Evolutionary conservation across 2,888 invertebrate genomes (phyloP).

Genomic region (Cephus pulcher): DNA sequence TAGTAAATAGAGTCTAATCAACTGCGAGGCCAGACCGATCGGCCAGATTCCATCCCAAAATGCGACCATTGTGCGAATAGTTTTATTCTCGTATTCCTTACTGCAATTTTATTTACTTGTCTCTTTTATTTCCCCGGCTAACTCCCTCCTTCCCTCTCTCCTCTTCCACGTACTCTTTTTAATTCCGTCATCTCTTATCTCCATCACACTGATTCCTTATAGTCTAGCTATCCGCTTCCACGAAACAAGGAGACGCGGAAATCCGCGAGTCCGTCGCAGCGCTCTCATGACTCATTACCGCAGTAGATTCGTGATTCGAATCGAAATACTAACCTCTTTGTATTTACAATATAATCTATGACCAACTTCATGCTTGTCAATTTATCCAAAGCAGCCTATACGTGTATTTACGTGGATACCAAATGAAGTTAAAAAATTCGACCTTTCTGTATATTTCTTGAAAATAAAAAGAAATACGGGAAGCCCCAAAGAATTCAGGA

Average conservation of each 20-base stretch:
- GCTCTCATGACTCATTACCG: background rate
- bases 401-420: background rate
- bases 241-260: background rate
- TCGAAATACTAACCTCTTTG: background rate
- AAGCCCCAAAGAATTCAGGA: background rate
- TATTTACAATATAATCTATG: background rate
- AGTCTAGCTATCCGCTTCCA: background rate
- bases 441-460: background rate
- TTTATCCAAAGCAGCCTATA: background rate
- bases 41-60: slow-evolving; percentile 61
- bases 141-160: too few species aligned
- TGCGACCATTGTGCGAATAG: slow-evolving; percentile 10
- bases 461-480: background rate
- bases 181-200: background rate
- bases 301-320: background rate
- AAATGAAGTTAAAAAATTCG: background rate
- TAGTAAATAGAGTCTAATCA: slow-evolving; percentile 66
- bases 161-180: background rate
- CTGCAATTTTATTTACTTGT: background rate
- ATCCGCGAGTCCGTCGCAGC: background rate
- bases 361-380: background rate
- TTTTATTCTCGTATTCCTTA: background rate
- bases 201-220: background rate
- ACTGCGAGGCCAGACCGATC: slow-evolving; percentile 60
- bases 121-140: background rate